phyloP scores from a whole-genome alignment of 2,888 invertebrate genomes.

The Ditula angustiorana region DNA sequence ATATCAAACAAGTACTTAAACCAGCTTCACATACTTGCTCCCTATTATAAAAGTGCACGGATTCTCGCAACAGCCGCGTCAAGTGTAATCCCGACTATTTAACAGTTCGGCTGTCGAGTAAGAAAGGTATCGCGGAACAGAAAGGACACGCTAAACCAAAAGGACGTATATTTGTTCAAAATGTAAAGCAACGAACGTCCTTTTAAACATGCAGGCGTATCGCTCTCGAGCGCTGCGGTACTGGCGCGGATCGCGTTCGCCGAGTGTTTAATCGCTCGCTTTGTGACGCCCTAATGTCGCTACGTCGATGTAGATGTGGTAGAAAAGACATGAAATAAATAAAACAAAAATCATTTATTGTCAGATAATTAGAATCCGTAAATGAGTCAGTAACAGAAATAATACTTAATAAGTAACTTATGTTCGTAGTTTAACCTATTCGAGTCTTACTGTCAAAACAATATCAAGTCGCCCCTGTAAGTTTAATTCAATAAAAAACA shows the following conservation, averaged over 20 bases:
- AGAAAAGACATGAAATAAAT: conserved; percentile 4
- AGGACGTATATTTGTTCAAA: conserved; percentile 1
- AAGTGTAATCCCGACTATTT: conserved; percentile 32
- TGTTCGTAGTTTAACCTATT: too few species aligned
- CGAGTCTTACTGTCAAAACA: too few species aligned
- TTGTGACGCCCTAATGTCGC: conserved; percentile 62
- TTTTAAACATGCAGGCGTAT: conserved; percentile 37
- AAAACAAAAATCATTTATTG: background rate
- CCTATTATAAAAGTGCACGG: background rate
- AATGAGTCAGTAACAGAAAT: background rate
- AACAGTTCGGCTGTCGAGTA: conserved; percentile 32
- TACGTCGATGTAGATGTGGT: conserved; percentile 41
- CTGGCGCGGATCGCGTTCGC: conserved; percentile 42
- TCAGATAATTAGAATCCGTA: background rate
- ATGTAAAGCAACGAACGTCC: conserved; percentile 7
- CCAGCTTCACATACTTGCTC: conserved; percentile 11
- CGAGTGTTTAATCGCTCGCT: conserved; percentile 75
- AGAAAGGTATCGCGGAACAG: conserved; percentile 1
- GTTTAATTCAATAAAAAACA: too few species aligned
- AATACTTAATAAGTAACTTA: too few species aligned
- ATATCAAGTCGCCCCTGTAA: too few species aligned
- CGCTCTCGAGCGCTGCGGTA: conserved; percentile 25
- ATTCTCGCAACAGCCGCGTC: background rate
- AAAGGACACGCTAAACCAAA: background rate
- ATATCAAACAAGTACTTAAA: background rate